Base-by-base conservation (phyloP, 2,113 vertebrate genomes). In the Lipophrys pholis region DNA sequence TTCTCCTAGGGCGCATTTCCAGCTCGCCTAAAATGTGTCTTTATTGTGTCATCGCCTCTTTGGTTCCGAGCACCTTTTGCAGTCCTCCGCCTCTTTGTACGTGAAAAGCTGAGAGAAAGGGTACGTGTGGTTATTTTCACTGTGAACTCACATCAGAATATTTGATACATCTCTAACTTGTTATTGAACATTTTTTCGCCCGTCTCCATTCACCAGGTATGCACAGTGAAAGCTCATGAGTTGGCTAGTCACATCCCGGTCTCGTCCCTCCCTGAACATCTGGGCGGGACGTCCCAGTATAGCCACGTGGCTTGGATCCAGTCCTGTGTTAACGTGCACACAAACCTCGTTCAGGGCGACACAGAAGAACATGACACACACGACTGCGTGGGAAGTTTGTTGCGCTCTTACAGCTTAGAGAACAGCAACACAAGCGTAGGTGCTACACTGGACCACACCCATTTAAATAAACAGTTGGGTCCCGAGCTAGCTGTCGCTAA, bases 231-330 rank as follows among this genome's bases (percentile, higher is more conserved):
- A 85, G 93, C 93, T 55, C 90, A 92, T 16, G 93, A 95, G 81
- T 73, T 95, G 80, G 85, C 91, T 52, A 90, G 77, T 87, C 93
- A 95, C 82, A 94, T 95, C 88, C 94, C 94, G 1, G 90, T 94
- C 73, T 89, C 89, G 48, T 95, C 94, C 17, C 92, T 95, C 41
- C 94, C 94, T 3, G 94, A 95, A 55, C 93, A 95, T 69, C 87
- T 95, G 76, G 93, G 93, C 30, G 94, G 94, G 46, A 92, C 93
- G 0, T 94, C 92, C 53, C 90, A 92, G 85, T 95, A 93, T 49
- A 94, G 89, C 82, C 94, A 95, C 17, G 87, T 95, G 69, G 93
- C 94, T 17, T 95, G 94, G 94, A 95, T 95, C 80, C 94, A 95
- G 83, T 93, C 94, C 7, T 95, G 94, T 42, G 89, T 95, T 55